Conservation (phyloP, 2,888 invertebrate species). For the Troides oblongomaculatus region DNA sequence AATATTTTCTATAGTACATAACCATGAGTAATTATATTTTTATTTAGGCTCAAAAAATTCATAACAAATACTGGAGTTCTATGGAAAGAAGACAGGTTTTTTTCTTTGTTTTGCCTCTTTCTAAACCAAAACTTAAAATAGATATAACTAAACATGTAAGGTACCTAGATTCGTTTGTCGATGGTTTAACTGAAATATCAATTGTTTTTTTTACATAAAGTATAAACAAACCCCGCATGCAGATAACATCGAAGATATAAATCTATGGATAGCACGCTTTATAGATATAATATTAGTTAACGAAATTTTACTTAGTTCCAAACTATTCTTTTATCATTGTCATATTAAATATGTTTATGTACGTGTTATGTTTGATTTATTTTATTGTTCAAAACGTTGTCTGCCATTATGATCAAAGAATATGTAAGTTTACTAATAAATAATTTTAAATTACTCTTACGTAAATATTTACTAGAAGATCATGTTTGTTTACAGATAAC, state of each 20-base stretch:
- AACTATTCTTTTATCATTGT: background rate
- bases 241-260: background rate
- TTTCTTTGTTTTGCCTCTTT: too few species aligned
- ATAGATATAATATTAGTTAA: slow-evolving; percentile 4
- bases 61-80: too few species aligned
- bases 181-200: background rate
- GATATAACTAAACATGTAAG: too few species aligned
- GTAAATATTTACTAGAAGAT: background rate
- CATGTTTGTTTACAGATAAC: slow-evolving; percentile 2
- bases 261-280: slow-evolving; percentile 5
- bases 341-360: slow-evolving; percentile 10
- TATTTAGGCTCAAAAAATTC: too few species aligned
- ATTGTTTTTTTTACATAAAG: background rate
- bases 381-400: slow-evolving; percentile 10
- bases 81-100: too few species aligned
- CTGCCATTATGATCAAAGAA: background rate
- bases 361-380: background rate
- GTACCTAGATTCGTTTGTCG: background rate
- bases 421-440: slow-evolving; percentile 13
- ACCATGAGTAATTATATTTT: too few species aligned
- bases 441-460: background rate
- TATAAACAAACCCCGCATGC: background rate
- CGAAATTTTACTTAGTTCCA: background rate
- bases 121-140: too few species aligned
- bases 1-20: too few species aligned